phyloP scores from a whole-genome alignment of 1,140 invertebrate genomes.

The Lepidurus arcticus region DNA sequence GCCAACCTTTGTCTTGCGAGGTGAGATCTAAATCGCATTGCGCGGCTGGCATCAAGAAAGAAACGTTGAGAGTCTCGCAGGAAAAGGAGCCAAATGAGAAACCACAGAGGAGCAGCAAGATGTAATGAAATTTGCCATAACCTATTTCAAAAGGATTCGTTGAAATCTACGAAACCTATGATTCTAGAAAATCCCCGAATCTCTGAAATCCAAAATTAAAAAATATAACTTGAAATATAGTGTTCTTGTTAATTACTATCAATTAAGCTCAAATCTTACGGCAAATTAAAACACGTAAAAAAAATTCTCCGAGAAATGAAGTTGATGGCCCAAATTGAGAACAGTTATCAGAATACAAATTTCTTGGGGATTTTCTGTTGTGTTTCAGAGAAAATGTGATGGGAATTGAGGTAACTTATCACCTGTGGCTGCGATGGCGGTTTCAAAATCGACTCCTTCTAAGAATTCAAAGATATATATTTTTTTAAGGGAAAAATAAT shows the following conservation, averaged over 20 bases:
- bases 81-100: slow-evolving; percentile 90
- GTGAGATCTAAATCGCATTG: slow-evolving; percentile 83
- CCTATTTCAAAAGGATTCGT: slow-evolving; percentile 49
- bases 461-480: background rate
- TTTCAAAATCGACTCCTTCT: slow-evolving; percentile 34
- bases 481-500: background rate
- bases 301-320: too few species aligned
- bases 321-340: too few species aligned
- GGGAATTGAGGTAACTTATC: slow-evolving; percentile 9
- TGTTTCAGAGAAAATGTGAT: background rate
- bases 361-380: background rate
- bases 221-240: too few species aligned
- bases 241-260: too few species aligned
- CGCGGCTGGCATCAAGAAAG: slow-evolving; percentile 85
- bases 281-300: too few species aligned
- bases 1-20: slow-evolving; percentile 78
- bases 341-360: background rate
- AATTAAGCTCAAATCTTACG: too few species aligned
- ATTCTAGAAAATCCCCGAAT: too few species aligned
- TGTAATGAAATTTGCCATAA: slow-evolving; percentile 87
- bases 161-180: background rate
- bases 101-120: slow-evolving; percentile 78
- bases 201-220: too few species aligned
- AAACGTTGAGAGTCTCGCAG: slow-evolving; percentile 91
- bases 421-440: slow-evolving; percentile 34